These are phyloP conservation scores for Agapornis roseicollis DNA, from an alignment of 2,113 vertebrate genomes.

Conservation along the genomic window DNA sequence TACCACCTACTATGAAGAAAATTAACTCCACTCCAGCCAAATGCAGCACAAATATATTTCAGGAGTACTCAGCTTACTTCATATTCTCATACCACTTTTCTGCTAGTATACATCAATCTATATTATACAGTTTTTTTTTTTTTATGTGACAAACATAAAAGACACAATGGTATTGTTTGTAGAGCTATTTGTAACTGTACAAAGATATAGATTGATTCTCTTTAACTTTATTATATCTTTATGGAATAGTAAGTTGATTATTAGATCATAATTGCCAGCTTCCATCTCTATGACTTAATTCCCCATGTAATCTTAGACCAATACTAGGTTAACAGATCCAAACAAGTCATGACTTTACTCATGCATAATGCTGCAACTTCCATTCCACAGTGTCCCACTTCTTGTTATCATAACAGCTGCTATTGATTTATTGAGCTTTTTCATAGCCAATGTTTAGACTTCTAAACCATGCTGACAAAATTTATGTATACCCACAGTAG, in stretches of 20 bases:
- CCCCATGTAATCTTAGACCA: conserved; percentile 69
- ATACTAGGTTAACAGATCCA: conserved; percentile 79
- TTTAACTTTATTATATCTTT: conserved; percentile 37
- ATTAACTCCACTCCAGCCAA: neutral
- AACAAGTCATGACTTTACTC: conserved; percentile 81
- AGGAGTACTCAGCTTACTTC: neutral
- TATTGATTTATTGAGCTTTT: conserved; percentile 89
- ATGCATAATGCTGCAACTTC: conserved; percentile 57
- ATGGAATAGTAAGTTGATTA: conserved; percentile 81
- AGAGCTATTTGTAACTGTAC: neutral
- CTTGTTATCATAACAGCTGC: conserved; percentile 81
- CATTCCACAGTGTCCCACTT: conserved; percentile 75
- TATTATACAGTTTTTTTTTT: neutral
- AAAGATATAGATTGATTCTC: conserved; percentile 25
- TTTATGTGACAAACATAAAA: neutral
- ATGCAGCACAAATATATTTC: neutral
- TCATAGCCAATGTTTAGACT: conserved; percentile 77
- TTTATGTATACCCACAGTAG: neutral
- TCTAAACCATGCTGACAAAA: conserved; percentile 58
- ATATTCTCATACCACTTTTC: neutral
- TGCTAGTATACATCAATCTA: neutral
- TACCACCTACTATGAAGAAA: neutral
- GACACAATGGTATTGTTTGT: neutral
- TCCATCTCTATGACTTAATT: conserved; percentile 80
- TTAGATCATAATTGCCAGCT: conserved; percentile 80